These are phyloP conservation scores for Sebastes glaucus DNA, from an alignment of 2,797 vertebrate genomes.

Conservation along the genomic window DNA sequence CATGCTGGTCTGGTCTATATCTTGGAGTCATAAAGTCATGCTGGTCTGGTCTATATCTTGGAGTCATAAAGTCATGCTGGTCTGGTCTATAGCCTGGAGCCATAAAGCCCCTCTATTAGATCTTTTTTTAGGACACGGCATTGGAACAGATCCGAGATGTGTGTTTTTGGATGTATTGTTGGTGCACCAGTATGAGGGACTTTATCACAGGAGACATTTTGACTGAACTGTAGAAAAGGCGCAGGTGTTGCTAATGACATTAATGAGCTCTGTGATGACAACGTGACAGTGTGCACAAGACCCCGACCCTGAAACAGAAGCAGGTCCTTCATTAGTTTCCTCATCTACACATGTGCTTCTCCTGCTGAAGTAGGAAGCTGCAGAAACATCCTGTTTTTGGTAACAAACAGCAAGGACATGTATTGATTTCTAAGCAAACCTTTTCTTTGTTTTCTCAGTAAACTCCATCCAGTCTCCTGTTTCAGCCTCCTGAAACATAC, in stretches of 20 bases:
- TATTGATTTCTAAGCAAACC: background rate
- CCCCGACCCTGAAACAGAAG: background rate
- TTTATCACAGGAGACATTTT: background rate
- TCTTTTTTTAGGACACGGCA: no score
- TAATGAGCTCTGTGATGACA: background rate
- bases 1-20: no score
- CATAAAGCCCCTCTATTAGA: no score
- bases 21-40: rapidly evolving
- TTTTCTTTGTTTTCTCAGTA: background rate
- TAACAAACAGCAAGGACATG: background rate
- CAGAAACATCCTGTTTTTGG: background rate
- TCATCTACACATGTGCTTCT: background rate
- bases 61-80: no score
- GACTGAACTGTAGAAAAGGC: no score
- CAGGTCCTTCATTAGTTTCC: background rate
- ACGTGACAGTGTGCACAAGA: background rate
- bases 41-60: no score
- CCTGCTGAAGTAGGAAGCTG: background rate
- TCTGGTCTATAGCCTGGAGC: no score
- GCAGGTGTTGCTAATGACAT: no score
- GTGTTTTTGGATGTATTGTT: no score
- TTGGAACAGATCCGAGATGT: no score
- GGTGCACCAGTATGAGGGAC: no score
- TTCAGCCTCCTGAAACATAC: background rate
- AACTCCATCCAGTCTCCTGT: background rate